These are phyloP conservation scores for Goniozus legneri DNA, from an alignment of 1,140 invertebrate genomes.

Conservation along the genomic window DNA sequence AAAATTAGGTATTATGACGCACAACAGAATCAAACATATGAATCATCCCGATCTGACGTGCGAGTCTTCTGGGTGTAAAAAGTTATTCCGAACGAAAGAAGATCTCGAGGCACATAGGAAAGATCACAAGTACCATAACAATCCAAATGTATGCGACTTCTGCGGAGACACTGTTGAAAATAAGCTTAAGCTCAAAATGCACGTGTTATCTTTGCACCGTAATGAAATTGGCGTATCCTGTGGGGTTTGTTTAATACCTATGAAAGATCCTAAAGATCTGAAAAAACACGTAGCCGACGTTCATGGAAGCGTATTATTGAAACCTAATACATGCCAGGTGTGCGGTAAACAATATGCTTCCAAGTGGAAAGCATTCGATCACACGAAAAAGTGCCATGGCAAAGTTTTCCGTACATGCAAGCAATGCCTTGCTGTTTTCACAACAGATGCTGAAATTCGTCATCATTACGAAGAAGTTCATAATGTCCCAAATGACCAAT, in stretches of 20 bases:
- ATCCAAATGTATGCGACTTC: constrained; percentile 59
- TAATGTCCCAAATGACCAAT: constrained; percentile 45
- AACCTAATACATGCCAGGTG: constrained; percentile 59
- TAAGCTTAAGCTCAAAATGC: constrained; percentile 62
- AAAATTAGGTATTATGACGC: constrained; percentile 60
- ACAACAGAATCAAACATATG: constrained; percentile 59
- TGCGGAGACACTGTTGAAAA: constrained; percentile 61
- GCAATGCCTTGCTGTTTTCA: constrained; percentile 60
- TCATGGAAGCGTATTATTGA: constrained; percentile 53
- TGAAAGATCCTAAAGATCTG: constrained; percentile 58
- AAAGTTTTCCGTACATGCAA: constrained; percentile 60
- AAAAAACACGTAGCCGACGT: constrained; percentile 56
- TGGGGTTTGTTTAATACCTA: constrained; percentile 59
- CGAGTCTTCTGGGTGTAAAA: constrained; percentile 51
- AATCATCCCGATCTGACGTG: constrained; percentile 57
- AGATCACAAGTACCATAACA: constrained; percentile 54
- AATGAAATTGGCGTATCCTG: constrained; percentile 60
- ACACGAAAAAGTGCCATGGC: constrained; percentile 62
- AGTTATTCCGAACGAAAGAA: constrained; percentile 57
- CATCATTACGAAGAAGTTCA: constrained; percentile 52
- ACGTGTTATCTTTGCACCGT: constrained; percentile 56
- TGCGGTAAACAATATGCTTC: constrained; percentile 62
- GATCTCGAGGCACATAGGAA: constrained; percentile 56
- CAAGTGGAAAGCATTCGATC: constrained; percentile 62
- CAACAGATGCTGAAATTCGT: constrained; percentile 52